Conservation (phyloP, 1,140 invertebrate genomes). For the Argopecten irradians region DNA sequence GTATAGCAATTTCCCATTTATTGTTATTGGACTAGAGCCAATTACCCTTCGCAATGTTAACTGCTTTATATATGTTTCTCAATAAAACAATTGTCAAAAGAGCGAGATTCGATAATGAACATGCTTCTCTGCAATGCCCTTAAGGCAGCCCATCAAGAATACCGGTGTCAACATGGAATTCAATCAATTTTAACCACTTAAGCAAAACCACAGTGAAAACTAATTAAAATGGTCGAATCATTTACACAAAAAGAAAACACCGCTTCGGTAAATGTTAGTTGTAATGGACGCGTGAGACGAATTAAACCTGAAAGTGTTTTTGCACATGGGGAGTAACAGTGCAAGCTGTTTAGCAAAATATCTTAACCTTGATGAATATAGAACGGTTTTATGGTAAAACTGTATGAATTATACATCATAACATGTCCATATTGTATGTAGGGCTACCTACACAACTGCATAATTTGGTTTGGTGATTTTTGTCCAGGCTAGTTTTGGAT, state of each 20-base stretch:
- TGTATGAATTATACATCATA: too few relatives aligned
- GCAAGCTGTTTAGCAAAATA: conserved; percentile 9
- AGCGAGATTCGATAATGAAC: background rate
- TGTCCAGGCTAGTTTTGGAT: too few relatives aligned
- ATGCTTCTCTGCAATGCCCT: background rate
- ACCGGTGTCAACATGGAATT: background rate
- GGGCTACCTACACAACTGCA: background rate
- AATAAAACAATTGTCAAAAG: background rate
- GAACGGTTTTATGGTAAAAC: background rate
- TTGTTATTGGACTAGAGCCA: background rate
- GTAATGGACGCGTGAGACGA: background rate
- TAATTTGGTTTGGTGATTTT: too few relatives aligned
- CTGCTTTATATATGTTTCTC: background rate
- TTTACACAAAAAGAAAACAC: conserved; percentile 13
- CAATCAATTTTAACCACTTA: background rate
- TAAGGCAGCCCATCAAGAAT: background rate
- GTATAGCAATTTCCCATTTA: conserved; percentile 15
- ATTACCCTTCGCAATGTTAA: background rate
- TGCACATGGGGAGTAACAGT: background rate
- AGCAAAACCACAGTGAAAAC: background rate
- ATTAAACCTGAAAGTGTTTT: background rate
- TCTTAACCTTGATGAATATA: background rate
- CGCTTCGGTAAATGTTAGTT: background rate
- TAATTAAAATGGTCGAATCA: conserved; percentile 23
- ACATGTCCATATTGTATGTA: background rate